A percentile compares a stretch with the other conserved stretches of the same genome.
These are phyloP conservation scores for Ceraclea dissimilis DNA, from an alignment of 2,888 invertebrate genomes.

Conservation along the genomic window DNA sequence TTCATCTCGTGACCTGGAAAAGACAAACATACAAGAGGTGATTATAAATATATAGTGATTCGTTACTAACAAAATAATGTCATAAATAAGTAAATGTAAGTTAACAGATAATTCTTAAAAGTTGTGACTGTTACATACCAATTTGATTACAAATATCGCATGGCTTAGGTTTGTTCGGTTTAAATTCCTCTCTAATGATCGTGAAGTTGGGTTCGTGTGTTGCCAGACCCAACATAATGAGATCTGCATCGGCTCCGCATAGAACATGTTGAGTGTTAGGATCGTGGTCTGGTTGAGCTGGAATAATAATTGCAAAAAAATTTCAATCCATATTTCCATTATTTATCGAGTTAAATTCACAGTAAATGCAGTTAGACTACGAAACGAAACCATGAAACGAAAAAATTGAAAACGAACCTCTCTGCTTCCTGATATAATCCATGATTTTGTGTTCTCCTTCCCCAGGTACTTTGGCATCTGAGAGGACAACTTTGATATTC, in stretches of 20 bases:
- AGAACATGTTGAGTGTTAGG: constrained; percentile 97
- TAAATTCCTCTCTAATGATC: constrained; percentile 97
- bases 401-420: no score
- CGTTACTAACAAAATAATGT: no score
- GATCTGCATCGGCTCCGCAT: constrained; percentile 97
- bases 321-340: neutral
- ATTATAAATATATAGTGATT: constrained; percentile 91
- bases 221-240: constrained; percentile 96
- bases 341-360: neutral
- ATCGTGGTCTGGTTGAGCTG: constrained; percentile 89
- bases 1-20: constrained; percentile 82
- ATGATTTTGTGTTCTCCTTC: constrained; percentile 99
- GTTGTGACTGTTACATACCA: constrained; percentile 44
- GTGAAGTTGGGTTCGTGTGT: constrained; percentile 99
- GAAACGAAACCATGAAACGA: no score
- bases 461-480: constrained; percentile 97
- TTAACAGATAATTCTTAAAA: no score
- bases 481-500: constrained; percentile 89
- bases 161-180: constrained; percentile 91
- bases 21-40: constrained; percentile 55
- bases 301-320: constrained; percentile 25
- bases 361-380: constrained; percentile 5
- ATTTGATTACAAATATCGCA: constrained; percentile 91
- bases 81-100: no score
- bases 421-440: constrained; percentile 95